Percentiles rank a stretch among this genome's conserved stretches.
Conservation (phyloP, 2,113 vertebrate species). For the Felis catus region DNA sequence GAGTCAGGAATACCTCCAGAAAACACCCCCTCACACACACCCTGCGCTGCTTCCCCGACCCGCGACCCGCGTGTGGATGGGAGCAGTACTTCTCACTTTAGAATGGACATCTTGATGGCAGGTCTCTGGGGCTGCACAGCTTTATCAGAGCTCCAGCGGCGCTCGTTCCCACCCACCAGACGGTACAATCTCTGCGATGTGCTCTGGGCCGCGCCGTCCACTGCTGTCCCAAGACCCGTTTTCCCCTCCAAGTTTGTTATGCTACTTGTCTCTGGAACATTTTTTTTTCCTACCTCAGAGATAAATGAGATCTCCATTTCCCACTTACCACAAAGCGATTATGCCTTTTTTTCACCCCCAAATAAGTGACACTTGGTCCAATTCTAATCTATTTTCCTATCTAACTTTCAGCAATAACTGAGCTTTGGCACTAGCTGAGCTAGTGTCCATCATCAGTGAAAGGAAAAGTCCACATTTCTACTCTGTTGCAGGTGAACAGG, state of each 20-base stretch:
- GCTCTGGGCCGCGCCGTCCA: constrained; percentile 37
- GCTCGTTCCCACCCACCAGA: constrained; percentile 33
- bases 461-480: constrained; percentile 41
- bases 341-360: constrained; percentile 66
- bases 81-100: constrained; percentile 37
- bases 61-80: not conserved
- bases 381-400: constrained; percentile 53
- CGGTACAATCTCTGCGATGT: not conserved
- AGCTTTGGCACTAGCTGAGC: constrained; percentile 73
- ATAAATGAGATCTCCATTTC: constrained; percentile 83
- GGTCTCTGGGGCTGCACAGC: constrained; percentile 37
- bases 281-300: constrained; percentile 88
- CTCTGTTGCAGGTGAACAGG: constrained; percentile 54
- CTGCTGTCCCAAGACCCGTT: constrained; percentile 46
- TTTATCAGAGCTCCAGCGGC: constrained; percentile 34
- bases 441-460: constrained; percentile 46
- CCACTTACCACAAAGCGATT: constrained; percentile 81
- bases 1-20: constrained; percentile 63
- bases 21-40: not conserved
- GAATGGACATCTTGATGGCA: not conserved
- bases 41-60: not conserved
- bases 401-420: constrained; percentile 83
- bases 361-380: constrained; percentile 68
- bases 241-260: constrained; percentile 62
- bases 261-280: constrained; percentile 84